Conservation (phyloP, 2,797 vertebrate species). For the Acrossocheilus fasciatus region DNA sequence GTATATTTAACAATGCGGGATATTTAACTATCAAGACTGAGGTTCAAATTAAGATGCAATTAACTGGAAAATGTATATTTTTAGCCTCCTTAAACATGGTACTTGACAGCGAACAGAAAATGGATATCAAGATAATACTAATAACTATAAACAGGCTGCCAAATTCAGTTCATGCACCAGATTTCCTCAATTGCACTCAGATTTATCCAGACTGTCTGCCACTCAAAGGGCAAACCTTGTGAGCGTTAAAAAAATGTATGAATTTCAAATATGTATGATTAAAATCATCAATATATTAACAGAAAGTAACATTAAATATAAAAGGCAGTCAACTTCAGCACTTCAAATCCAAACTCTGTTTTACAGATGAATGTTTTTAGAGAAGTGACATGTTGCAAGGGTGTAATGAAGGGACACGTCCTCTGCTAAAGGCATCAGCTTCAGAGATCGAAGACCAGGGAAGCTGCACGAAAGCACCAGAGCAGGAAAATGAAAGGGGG, state of each 20-base stretch:
- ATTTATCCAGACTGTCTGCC: conserved; percentile 3
- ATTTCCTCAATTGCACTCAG: not conserved
- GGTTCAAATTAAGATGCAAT: not conserved
- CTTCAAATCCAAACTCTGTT: conserved; percentile 36
- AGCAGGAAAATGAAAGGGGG: conserved; percentile 38
- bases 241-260: not conserved
- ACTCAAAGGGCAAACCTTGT: not conserved
- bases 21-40: not conserved
- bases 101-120: not conserved
- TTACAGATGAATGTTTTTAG: conserved; percentile 37
- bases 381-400: not conserved
- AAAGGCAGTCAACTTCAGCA: conserved; percentile 18
- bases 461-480: conserved; percentile 44
- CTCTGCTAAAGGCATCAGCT: conserved; percentile 38
- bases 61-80: not conserved
- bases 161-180: not conserved
- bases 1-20: not conserved
- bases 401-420: conserved; percentile 27
- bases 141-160: not conserved
- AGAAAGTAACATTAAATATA: conserved; percentile 29
- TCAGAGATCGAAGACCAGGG: conserved; percentile 33
- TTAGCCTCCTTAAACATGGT: not conserved
- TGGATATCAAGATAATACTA: not conserved
- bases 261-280: conserved; percentile 8
- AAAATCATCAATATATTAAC: not conserved